Conservation (phyloP, 2,113 vertebrate species). For the Cepphus grylle region DNA sequence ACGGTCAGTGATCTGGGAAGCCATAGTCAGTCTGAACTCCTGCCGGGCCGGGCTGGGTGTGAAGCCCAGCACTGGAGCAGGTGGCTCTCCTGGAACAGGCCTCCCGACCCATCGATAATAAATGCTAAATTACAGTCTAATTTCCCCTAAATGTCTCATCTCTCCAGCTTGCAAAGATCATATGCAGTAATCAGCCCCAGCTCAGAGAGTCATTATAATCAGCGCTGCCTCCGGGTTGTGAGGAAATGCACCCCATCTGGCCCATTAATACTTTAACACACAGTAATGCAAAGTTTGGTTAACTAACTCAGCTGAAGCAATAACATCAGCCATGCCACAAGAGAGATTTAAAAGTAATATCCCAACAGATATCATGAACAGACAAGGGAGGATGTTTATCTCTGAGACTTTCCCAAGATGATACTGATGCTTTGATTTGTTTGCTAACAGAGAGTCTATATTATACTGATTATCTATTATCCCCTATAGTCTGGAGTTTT, state of each 20-base stretch:
- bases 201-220: background rate
- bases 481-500: background rate
- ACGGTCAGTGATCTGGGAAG: background rate
- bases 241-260: background rate
- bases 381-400: background rate
- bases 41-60: background rate
- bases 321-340: background rate
- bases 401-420: background rate
- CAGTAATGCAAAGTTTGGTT: background rate
- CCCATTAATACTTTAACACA: background rate
- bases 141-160: background rate
- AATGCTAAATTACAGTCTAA: background rate
- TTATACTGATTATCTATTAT: background rate
- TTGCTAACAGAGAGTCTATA: background rate
- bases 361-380: background rate
- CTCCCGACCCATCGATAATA: background rate
- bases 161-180: background rate
- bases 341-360: conserved; percentile 23
- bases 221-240: background rate
- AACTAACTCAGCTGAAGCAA: background rate
- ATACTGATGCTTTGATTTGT: background rate
- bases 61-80: background rate
- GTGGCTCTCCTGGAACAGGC: background rate
- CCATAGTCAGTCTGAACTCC: rapidly evolving
- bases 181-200: background rate